Conservation (phyloP, 2,113 vertebrate species). For the Salvelinus namaycush region DNA sequence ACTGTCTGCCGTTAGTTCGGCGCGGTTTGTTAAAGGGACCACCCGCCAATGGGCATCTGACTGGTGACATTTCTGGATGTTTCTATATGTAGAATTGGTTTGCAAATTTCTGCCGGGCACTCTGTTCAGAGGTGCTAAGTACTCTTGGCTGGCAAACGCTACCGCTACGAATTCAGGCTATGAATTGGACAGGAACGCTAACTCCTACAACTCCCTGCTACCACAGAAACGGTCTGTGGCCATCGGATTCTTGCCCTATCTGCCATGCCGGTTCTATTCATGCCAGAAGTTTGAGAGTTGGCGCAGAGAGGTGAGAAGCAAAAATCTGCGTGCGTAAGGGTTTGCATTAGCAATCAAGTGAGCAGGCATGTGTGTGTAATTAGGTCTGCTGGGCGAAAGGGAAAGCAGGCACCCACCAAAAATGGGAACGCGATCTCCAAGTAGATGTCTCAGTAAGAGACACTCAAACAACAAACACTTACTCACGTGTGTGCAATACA, state of each 20-base stretch:
- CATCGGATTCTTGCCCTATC: conserved; percentile 7
- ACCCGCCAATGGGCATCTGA: no score
- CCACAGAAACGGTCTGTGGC: conserved; percentile 37
- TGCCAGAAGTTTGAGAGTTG: conserved; percentile 46
- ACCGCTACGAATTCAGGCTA: no score
- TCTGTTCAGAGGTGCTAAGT: no score
- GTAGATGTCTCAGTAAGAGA: background rate
- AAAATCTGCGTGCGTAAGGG: conserved; percentile 32
- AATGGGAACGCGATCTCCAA: background rate
- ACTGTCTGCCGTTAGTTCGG: no score
- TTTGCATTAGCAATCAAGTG: conserved; percentile 49
- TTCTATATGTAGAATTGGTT: no score
- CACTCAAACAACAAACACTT: background rate
- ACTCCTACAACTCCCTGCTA: conserved; percentile 5
- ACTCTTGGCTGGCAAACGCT: no score
- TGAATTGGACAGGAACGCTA: no score
- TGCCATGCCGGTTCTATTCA: conserved; percentile 23
- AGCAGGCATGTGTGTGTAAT: conserved; percentile 31
- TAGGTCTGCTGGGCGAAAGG: conserved; percentile 35
- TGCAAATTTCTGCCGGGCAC: no score
- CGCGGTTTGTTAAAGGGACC: no score
- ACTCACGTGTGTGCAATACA: background rate
- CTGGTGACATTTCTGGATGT: no score
- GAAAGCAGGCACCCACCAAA: conserved; percentile 15
- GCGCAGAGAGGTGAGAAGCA: conserved; percentile 40